Evolutionary conservation across 2,113 vertebrate species (phyloP).

Genomic region (Sitta europaea): DNA sequence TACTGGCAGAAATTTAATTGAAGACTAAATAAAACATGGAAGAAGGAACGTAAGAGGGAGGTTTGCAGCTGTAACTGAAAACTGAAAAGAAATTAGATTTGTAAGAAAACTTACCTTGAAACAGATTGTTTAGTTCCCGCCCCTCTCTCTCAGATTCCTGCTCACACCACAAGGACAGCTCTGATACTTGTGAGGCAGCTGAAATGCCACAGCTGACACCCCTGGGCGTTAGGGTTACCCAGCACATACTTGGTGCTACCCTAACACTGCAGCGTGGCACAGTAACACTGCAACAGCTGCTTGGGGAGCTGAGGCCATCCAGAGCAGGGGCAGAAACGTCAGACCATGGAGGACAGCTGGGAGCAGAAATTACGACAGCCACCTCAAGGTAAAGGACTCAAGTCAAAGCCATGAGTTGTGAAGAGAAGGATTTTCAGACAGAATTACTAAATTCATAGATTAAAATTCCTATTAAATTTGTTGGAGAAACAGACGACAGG

Average conservation of each 20-base stretch:
- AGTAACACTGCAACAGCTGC: slow-evolving; percentile 41
- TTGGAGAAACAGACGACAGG: slow-evolving; percentile 10
- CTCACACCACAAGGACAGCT: not conserved
- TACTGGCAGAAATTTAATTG: not conserved
- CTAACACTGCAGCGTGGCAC: not conserved
- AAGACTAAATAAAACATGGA: not conserved
- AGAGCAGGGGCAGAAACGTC: not conserved
- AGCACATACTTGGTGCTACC: not conserved
- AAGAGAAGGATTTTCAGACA: not conserved
- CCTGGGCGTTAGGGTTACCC: not conserved
- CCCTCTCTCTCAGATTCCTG: not conserved
- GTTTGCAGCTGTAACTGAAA: not conserved
- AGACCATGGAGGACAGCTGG: not conserved
- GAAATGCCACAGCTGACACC: not conserved
- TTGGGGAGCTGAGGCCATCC: not conserved
- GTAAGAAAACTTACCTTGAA: slow-evolving; percentile 48
- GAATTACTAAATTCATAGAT: not conserved
- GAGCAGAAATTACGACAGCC: not conserved
- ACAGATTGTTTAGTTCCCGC: not conserved
- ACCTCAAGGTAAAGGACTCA: not conserved
- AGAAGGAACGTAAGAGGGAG: not conserved
- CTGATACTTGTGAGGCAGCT: slow-evolving; percentile 5
- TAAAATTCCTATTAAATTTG: not conserved
- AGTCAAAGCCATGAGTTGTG: not conserved
- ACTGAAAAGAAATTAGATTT: not conserved